A percentile compares a stretch with the other conserved stretches of the same genome.
These are phyloP conservation scores for Troides oblongomaculatus DNA, from an alignment of 2,888 invertebrate species.

Conservation along the genomic window DNA sequence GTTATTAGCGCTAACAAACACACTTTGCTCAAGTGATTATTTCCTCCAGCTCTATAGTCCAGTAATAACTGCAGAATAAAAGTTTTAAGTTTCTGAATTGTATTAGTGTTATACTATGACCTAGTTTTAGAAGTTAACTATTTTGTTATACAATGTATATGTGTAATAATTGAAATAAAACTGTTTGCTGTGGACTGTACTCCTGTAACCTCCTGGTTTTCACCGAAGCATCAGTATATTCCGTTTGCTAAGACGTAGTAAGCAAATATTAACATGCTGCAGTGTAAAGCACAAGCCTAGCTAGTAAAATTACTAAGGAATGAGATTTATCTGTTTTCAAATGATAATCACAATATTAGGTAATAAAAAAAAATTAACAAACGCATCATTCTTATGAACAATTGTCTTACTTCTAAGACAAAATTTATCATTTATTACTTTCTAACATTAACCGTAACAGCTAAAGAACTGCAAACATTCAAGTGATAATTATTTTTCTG, in stretches of 20 bases:
- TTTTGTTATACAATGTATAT: not conserved
- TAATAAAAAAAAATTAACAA: too few species aligned
- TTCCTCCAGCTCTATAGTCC: constrained; percentile 5
- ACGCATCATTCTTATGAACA: too few species aligned
- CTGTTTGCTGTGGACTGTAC: not conserved
- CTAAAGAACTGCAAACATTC: too few species aligned
- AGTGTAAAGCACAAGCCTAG: not conserved
- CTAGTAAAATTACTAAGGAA: not conserved
- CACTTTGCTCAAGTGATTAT: constrained; percentile 18
- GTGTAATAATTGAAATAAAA: not conserved
- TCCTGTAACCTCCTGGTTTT: not conserved
- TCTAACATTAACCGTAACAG: too few species aligned
- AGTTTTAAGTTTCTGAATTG: not conserved
- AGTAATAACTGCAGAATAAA: constrained; percentile 12
- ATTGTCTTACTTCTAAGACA: too few species aligned
- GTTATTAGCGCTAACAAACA: constrained; percentile 21
- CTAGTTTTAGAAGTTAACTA: not conserved
- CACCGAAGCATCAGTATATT: not conserved
- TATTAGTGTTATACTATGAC: constrained; percentile 6
- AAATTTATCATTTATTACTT: too few species aligned
- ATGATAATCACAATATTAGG: not conserved
- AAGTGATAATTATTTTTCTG: too few species aligned
- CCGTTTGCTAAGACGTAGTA: not conserved
- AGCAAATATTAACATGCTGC: not conserved
- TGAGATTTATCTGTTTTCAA: not conserved